A percentile compares a stretch with the other conserved stretches of the same genome.
Evolutionary conservation across 2,113 vertebrate genomes (phyloP).

Genomic region (Syngnathus floridae): DNA sequence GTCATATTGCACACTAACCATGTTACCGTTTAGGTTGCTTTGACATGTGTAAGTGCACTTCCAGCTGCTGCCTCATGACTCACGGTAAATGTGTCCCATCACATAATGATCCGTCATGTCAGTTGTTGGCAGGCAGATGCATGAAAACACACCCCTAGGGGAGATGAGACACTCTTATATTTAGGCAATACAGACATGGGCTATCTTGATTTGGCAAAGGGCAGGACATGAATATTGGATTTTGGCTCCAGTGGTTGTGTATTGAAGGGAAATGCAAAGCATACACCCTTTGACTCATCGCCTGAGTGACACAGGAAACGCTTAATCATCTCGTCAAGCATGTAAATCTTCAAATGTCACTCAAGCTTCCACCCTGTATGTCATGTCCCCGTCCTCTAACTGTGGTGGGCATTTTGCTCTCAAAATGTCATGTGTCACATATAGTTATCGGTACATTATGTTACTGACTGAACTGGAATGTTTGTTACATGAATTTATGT

Average conservation of each 20-base stretch:
- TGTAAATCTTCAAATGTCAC: conserved; percentile 33
- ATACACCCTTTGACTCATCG: conserved; percentile 48
- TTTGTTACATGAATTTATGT: background rate
- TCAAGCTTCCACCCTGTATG: conserved; percentile 32
- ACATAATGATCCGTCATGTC: conserved; percentile 45
- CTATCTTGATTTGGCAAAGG: conserved; percentile 33
- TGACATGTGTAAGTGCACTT: conserved; percentile 50
- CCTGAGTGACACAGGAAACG: conserved; percentile 49
- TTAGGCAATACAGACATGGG: conserved; percentile 25
- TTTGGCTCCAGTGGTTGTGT: conserved; percentile 8
- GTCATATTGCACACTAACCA: conserved; percentile 28
- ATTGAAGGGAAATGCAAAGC: conserved; percentile 6
- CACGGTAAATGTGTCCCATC: conserved; percentile 48
- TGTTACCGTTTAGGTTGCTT: conserved; percentile 38
- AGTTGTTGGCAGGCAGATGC: conserved; percentile 31
- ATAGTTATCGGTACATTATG: background rate
- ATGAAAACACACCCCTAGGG: conserved; percentile 35
- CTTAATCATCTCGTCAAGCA: conserved; percentile 52
- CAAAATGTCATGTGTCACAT: background rate
- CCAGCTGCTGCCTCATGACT: conserved; percentile 48
- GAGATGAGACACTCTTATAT: conserved; percentile 20
- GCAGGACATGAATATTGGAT: conserved; percentile 24
- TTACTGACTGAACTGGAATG: background rate
- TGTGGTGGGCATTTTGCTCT: background rate
- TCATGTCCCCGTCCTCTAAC: conserved; percentile 7